Evolutionary conservation across 2,797 vertebrate species (phyloP).

Genomic region (Circus cinereus): DNA sequence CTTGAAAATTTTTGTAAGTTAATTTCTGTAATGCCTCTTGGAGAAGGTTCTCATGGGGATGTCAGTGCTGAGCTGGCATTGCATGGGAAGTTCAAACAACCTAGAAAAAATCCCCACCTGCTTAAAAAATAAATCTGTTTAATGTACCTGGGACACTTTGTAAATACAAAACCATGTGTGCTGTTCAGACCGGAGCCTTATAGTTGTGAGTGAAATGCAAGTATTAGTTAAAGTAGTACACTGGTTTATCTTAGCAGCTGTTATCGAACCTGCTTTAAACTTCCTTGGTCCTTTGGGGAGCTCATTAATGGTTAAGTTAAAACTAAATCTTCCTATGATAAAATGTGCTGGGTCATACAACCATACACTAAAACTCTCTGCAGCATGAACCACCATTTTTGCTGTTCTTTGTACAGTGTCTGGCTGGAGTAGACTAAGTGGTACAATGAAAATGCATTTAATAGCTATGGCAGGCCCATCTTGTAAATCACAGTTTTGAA

Average conservation of each 20-base stretch:
- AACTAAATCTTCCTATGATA: no score
- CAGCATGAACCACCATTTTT: background rate
- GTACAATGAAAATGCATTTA: rapidly evolving
- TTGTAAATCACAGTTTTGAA: background rate
- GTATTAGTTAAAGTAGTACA: rapidly evolving
- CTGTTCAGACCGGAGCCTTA: background rate
- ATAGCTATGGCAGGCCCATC: background rate
- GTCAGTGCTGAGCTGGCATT: background rate
- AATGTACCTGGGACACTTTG: background rate
- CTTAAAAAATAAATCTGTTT: background rate
- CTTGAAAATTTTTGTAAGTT: background rate
- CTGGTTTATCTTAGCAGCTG: background rate
- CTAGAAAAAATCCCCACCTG: background rate
- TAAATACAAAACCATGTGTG: background rate
- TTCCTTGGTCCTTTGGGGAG: no score
- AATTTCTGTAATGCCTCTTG: background rate
- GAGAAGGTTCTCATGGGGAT: background rate
- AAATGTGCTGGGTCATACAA: no score
- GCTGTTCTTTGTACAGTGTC: background rate
- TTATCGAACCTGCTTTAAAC: background rate
- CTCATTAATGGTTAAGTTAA: background rate
- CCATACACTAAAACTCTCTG: background rate
- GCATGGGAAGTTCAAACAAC: background rate
- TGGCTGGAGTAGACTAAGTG: background rate
- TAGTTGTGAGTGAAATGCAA: background rate